Conservation (phyloP, 2,113 vertebrate species). For the Crotalus horridus region DNA sequence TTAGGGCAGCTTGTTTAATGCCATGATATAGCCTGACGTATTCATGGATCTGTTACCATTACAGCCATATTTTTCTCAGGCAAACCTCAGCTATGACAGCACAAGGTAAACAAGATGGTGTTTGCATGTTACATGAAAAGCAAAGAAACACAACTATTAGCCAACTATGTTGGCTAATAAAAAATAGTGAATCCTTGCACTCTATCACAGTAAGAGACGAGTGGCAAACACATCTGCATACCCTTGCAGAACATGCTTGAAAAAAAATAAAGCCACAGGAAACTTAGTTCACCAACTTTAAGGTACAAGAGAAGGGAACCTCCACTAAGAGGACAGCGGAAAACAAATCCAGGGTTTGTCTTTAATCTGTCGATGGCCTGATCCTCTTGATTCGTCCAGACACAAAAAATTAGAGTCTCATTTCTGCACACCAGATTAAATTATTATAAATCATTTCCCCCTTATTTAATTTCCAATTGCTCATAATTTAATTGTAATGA, state of each 20-base stretch:
- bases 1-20: background rate
- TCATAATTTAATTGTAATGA: background rate
- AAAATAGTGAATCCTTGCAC: background rate
- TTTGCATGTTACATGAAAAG: background rate
- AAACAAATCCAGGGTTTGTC: background rate
- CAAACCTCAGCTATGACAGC: background rate
- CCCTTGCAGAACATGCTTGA: background rate
- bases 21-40: background rate
- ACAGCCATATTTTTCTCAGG: background rate
- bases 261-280: background rate
- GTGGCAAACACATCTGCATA: background rate
- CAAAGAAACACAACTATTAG: background rate
- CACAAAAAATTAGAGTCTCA: background rate
- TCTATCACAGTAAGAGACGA: background rate
- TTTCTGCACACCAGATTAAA: background rate
- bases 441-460: background rate
- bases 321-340: background rate
- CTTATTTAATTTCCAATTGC: background rate
- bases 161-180: background rate
- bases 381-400: background rate
- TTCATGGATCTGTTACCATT: background rate
- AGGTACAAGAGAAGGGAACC: background rate
- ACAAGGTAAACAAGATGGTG: too few species aligned
- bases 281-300: background rate
- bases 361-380: background rate